Evolutionary conservation across 2,888 invertebrate species (phyloP), one percentile per base, ranked within the genome.

Genomic region (Pristionchus arcanus): DNA sequence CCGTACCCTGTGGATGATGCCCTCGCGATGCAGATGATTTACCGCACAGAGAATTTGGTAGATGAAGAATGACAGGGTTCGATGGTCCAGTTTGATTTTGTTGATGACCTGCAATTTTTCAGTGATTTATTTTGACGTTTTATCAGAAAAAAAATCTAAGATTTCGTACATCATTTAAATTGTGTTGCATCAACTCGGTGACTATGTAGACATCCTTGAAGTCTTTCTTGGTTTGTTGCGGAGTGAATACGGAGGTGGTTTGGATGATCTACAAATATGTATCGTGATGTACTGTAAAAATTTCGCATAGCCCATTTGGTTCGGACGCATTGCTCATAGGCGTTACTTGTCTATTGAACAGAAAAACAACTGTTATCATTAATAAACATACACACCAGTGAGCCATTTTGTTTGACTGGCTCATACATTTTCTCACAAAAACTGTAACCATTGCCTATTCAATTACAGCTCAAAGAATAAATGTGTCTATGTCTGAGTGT

Each of bases 11-110:
- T 85, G 84, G 19, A 85, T 59, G 34, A 85, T 34, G 4, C 84
- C 84, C 59, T 59, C 59, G 2, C 37, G 28, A 31, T 85, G 84
- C 55, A 85, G 16, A 25, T 85, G 84, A 4, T 85, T 31, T 1
- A 85, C 84, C 2, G 84, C 84, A 25, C 84, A 85, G 21, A 85
- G 84, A 31, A 55, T 55, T n/a, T 85, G 84, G 37, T 85, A 85
- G 34, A 85, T 59, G 59, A 85, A 59, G 34, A 49, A 85, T 59
- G 84, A 85, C 0, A 85, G 25, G 1, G 21, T 34, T 2, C 11
- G 31, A 21, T 85, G 84, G 25, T 55, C 49, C 34, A 85, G 59
- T 9, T 16, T 28, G 25, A 55, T 28, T 7, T 28, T 21, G 5
- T 55, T 15, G n/a, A 21, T 55, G n/a, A 83, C 53, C 83, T 83